Evolutionary conservation across 1,140 invertebrate species (phyloP), one percentile per base, ranked within the genome.

Genomic region (Intoshia linei): DNA sequence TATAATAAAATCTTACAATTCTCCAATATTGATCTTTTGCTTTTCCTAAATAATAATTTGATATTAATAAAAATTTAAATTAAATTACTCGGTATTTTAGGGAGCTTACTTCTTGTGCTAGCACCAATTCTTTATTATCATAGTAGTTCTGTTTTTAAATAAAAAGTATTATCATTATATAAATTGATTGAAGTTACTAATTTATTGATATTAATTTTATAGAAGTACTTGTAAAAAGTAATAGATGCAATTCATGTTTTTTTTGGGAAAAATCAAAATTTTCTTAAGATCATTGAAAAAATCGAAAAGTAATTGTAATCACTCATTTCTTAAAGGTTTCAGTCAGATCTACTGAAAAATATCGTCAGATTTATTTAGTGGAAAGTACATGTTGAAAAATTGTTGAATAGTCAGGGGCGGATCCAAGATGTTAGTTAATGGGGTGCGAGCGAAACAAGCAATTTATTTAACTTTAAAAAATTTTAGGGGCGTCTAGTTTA

Each of bases 321-420:
- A 39, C 38, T 23, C 38, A 23, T 39, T 39, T 39, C 19, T 34
- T 24, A 2, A 34, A 20, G 22, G 22, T 34, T 39, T 21, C 20
- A 10, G 18, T 30, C 20, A 34, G 19, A 24, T 36, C 21, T 29
- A 34, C 38, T 6, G n/a, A 17, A n/a, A 32, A 7, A 10, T 7
- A 7, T 3, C 4, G 30, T 20, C 21, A 11, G 24, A 35, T 23
- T 32, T n/a, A n/a, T n/a, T n/a, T n/a, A n/a, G n/a, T n/a, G n/a
- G n/a, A n/a, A n/a, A n/a, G n/a, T n/a, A n/a, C n/a, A n/a, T n/a
- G n/a, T n/a, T n/a, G n/a, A n/a, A n/a, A n/a, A n/a, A n/a, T n/a
- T n/a, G n/a, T n/a, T n/a, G n/a, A n/a, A n/a, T n/a, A n/a, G n/a
- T n/a, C n/a, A n/a, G n/a, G n/a, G n/a, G n/a, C n/a, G n/a, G n/a